Conservation (phyloP, 2,113 vertebrate species). For the Myrmecobius fasciatus region DNA sequence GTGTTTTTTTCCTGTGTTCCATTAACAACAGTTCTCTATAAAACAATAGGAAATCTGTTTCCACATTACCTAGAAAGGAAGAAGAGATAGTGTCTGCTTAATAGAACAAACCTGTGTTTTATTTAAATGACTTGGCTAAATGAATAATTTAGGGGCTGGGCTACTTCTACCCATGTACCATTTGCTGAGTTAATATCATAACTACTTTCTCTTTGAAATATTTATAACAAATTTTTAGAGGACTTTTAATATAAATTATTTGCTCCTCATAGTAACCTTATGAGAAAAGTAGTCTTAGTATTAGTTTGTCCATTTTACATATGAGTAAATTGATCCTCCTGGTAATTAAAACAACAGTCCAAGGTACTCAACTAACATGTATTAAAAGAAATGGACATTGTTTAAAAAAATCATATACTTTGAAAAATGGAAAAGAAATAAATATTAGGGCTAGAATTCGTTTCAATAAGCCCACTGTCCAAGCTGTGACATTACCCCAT, state of each 20-base stretch:
- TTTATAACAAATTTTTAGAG: background rate
- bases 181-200: background rate
- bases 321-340: background rate
- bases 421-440: background rate
- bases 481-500: background rate
- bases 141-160: background rate
- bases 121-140: background rate
- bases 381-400: background rate
- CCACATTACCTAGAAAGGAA: background rate
- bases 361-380: background rate
- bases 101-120: background rate
- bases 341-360: background rate
- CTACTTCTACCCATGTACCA: background rate
- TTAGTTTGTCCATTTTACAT: background rate
- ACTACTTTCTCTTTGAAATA: background rate
- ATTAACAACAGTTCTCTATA: background rate
- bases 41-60: background rate
- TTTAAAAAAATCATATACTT: background rate
- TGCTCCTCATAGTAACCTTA: background rate
- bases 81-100: background rate
- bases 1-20: background rate
- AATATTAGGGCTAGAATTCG: background rate
- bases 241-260: background rate
- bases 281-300: background rate
- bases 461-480: background rate